These are phyloP conservation scores for Eulemur rufifrons DNA, from an alignment of 2,113 vertebrate genomes.

Conservation along the genomic window DNA sequence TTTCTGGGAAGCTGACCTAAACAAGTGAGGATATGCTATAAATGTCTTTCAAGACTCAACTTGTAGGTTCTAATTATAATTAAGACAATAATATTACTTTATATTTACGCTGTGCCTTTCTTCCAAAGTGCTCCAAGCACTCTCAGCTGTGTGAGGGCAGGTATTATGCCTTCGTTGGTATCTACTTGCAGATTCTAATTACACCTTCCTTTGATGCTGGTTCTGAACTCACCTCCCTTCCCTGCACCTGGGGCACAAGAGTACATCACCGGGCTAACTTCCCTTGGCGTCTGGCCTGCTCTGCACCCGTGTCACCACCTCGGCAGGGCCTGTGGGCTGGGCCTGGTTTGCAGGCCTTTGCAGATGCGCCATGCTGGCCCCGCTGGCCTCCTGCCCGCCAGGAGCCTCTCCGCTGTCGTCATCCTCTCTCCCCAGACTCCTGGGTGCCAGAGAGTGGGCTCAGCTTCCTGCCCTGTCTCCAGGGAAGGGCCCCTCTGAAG, in stretches of 20 bases:
- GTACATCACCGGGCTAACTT: not conserved
- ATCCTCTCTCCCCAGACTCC: not conserved
- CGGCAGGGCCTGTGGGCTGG: not conserved
- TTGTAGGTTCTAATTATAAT: slow-evolving; percentile 78
- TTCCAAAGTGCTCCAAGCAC: not conserved
- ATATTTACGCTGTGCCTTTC: not conserved
- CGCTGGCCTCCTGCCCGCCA: not conserved
- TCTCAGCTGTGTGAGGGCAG: not conserved
- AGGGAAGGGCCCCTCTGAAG: not conserved
- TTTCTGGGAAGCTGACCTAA: slow-evolving; percentile 76
- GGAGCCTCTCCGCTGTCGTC: not conserved
- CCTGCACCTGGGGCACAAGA: not conserved
- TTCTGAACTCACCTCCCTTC: slow-evolving; percentile 43
- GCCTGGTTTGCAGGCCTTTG: not conserved
- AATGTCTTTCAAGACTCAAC: slow-evolving; percentile 78
- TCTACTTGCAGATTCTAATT: slow-evolving; percentile 51
- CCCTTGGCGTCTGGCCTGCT: not conserved
- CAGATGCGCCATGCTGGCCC: not conserved
- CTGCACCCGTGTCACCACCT: not conserved
- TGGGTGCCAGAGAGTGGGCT: slow-evolving; percentile 25
- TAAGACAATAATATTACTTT: slow-evolving; percentile 55
- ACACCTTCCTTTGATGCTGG: slow-evolving; percentile 46
- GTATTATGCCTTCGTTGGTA: not conserved
- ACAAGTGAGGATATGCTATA: slow-evolving; percentile 70
- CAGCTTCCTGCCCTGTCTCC: not conserved